Evolutionary conservation across 2,888 invertebrate genomes (phyloP), one percentile per base, ranked within the genome.

Genomic region (Phortica okadai): DNA sequence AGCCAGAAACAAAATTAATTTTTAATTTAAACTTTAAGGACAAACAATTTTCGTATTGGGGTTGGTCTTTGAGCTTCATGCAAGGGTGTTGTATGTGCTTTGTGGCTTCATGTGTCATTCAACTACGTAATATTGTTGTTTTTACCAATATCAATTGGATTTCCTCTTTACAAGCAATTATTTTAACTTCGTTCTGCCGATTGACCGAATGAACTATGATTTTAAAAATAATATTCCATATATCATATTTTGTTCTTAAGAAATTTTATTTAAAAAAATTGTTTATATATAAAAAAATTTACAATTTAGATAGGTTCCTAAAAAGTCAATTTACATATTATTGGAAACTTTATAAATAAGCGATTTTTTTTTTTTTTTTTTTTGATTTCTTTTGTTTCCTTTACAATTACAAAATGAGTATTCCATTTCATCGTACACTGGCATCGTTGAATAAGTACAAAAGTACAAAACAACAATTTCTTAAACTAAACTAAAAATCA

Each of bases 361-460:
- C 79, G 77, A 79, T 80, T 77, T n/a, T 25, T 62, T 21, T 33
- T 33, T 5, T 7, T 0, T 56, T n/a, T n/a, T 21, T 21, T 21
- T 21, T 21, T 21, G 0, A 21, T 33, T 33, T 2, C 33, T 33
- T 33, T 33, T 33, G 33, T 33, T 33, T 33, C 33, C 33, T 33
- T 62, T 62, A 25, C 77, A 77, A 79, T 76, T 77, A 74, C 76
- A 44, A 73, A 82, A 81, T 89, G 89, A 89, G 89, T 89, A 89
- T 89, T 89, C 82, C 82, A 81, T 86, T 85, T 86, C 85, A 85
- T 88, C 82, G 84, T 88, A 84, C 83, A 89, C 90, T 90, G 90
- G 89, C 82, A 85, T 84, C 85, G 89, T 76, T 81, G 54, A n/a
- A 64, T 77, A 67, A 64, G 33, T 79, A 79, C 62, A 59, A n/a